These are phyloP conservation scores for Coluber constrictor DNA, from an alignment of 2,797 vertebrate species.

Conservation along the genomic window DNA sequence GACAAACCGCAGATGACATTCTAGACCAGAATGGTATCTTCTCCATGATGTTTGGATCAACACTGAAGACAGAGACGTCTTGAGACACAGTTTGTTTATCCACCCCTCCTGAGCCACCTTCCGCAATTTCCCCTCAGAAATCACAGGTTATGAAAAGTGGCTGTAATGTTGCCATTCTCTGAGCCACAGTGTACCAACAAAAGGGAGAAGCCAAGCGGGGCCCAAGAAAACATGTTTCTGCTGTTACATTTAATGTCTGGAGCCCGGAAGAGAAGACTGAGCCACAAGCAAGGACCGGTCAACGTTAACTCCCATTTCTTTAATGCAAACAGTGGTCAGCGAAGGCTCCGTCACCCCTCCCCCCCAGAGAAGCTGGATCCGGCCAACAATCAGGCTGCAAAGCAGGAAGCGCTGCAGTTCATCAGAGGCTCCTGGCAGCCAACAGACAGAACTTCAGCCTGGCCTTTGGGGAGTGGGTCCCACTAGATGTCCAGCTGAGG, in stretches of 20 bases:
- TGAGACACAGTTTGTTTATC: not conserved
- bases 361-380: not conserved
- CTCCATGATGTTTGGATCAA: not conserved
- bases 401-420: not conserved
- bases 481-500: not conserved
- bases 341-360: not conserved
- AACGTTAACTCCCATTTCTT: not conserved
- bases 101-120: not conserved
- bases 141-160: not conserved
- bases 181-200: not conserved
- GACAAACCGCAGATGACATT: slow-evolving; percentile 30
- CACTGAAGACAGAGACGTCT: not conserved
- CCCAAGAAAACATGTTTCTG: not conserved
- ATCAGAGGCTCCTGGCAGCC: not conserved
- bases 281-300: not conserved
- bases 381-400: not conserved
- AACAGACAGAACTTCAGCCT: too few species aligned
- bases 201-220: not conserved
- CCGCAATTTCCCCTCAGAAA: not conserved
- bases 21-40: not conserved
- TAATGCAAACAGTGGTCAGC: slow-evolving; percentile 5
- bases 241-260: not conserved
- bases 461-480: not conserved
- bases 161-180: too few species aligned
- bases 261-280: not conserved